Evolutionary conservation across 1,140 invertebrate species (phyloP).

Genomic region (Aricia agestis): DNA sequence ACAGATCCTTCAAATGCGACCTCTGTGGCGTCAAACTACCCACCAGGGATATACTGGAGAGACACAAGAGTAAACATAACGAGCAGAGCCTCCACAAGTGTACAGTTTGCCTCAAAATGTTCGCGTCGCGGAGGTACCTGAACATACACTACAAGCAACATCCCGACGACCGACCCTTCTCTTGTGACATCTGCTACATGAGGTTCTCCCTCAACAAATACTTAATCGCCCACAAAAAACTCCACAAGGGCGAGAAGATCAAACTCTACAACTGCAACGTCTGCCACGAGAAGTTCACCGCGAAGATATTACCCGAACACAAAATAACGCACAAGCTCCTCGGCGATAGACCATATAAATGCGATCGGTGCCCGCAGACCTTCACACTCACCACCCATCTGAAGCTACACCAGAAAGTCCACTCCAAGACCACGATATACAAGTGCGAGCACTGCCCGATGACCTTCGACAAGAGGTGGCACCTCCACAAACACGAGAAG

Average conservation of each 20-base stretch:
- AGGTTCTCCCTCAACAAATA: background rate
- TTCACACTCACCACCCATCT: background rate
- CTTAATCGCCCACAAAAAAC: background rate
- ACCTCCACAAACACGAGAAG: background rate
- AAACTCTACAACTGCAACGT: background rate
- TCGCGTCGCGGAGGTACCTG: background rate
- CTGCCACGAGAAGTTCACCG: constrained; percentile 6
- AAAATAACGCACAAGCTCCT: background rate
- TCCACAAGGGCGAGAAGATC: background rate
- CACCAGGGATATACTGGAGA: background rate
- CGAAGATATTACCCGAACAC: background rate
- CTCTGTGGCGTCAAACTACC: background rate
- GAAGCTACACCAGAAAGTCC: background rate
- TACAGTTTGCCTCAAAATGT: background rate
- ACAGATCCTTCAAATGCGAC: background rate
- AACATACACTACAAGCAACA: constrained; percentile 1
- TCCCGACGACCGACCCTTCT: background rate
- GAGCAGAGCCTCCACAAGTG: background rate
- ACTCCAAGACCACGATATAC: background rate
- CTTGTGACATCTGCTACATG: background rate
- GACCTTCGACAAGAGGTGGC: background rate
- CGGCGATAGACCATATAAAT: background rate
- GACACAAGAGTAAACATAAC: background rate
- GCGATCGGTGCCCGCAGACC: background rate
- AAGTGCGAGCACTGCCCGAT: background rate